Evolutionary conservation across 2,888 invertebrate species (phyloP), one percentile per base, ranked within the genome.

Genomic region (Andrena fulva): DNA sequence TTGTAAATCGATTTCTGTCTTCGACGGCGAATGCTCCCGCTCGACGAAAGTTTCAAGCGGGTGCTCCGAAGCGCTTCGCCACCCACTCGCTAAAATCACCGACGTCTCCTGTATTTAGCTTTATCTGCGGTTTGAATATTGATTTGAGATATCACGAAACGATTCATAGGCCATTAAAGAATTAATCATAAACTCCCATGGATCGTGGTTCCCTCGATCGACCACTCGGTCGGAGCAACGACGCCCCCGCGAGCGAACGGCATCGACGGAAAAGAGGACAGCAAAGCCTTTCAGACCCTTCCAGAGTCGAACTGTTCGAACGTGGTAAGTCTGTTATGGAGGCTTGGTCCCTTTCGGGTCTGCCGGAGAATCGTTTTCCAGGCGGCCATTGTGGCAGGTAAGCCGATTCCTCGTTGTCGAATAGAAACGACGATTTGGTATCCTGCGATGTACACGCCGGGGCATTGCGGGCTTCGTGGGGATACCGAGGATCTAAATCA

Each of bases 401-500:
- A 89, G 89, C 89, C 89, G 89, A 89, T 89, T 89, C 80, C 85
- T 85, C 80, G 81, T 82, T 75, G 86, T 75, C 83, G 84, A 89
- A 89, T 89, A 77, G 84, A 88, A 89, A 89, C 89, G 42, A 16
- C 42, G 89, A 89, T 89, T 86, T 86, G 81, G 84, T 86, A 78
- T 84, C 81, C 63, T 27, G 56, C 84, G 80, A 74, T 85, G 87
- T 87, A 83, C 84, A 74, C 80, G 78, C 72, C 73, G 66, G 76
- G 54, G 78, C 78, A 86, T 86, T 71, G 82, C 73, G 52, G 27
- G 74, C 76, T 72, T 66, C 72, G 66, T 29, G n/a, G 60, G 64
- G 62, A 83, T 80, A 76, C 69, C 10, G n/a, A 50, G 76, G 72
- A 85, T 64, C 79, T 69, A 84, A 87, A 87, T 82, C 82, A 76